Percentiles rank a stretch among this genome's conserved stretches.
These are phyloP conservation scores for Protobothrops flavoviridis DNA, from an alignment of 2,113 vertebrate species.

Conservation along the genomic window DNA sequence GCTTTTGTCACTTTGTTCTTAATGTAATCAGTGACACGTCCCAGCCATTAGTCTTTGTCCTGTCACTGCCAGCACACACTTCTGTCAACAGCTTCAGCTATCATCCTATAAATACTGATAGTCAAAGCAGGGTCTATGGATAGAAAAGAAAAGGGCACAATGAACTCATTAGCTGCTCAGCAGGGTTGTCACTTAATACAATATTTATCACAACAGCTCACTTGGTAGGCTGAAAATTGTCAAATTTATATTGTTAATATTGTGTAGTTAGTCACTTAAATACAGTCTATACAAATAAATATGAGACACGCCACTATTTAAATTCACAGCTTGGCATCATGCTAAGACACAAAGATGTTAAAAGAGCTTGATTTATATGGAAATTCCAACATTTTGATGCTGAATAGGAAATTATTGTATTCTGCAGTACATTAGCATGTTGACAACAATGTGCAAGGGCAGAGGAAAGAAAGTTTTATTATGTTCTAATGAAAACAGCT, in stretches of 20 bases:
- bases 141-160: slow-evolving; percentile 42
- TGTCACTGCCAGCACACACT: slow-evolving; percentile 25
- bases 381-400: slow-evolving; percentile 56
- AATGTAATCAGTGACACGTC: slow-evolving; percentile 10
- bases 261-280: slow-evolving; percentile 59
- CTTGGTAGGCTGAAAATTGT: slow-evolving; percentile 52
- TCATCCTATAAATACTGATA: slow-evolving; percentile 21
- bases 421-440: slow-evolving; percentile 18
- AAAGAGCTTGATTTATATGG: slow-evolving; percentile 57
- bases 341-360: slow-evolving; percentile 43
- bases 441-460: slow-evolving; percentile 37
- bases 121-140: slow-evolving; percentile 20
- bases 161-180: slow-evolving; percentile 35
- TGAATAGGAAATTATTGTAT: slow-evolving; percentile 42
- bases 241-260: slow-evolving; percentile 51
- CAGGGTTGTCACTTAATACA: slow-evolving; percentile 27
- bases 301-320: slow-evolving; percentile 53
- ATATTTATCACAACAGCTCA: slow-evolving; percentile 48
- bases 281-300: slow-evolving; percentile 48
- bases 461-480: slow-evolving; percentile 11
- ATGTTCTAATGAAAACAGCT: slow-evolving; percentile 40
- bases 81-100: slow-evolving; percentile 26
- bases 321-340: slow-evolving; percentile 61
- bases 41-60: slow-evolving; percentile 11
- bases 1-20: slow-evolving; percentile 13